A percentile compares a stretch with the other conserved stretches of the same genome.
Evolutionary conservation across 2,113 vertebrate genomes (phyloP).

Genomic region (Zosterops pallidus): DNA sequence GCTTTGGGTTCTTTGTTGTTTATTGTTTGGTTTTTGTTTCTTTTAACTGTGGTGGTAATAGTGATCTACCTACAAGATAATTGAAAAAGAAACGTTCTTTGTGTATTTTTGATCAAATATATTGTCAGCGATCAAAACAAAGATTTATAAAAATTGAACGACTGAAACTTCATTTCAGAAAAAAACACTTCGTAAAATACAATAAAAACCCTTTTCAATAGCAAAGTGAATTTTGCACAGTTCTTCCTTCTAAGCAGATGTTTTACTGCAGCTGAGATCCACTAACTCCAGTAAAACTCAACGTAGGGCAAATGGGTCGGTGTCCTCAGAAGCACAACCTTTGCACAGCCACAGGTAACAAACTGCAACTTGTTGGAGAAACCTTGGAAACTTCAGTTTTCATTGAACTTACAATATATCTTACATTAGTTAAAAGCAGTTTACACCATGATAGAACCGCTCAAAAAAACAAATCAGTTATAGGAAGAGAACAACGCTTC

Average conservation of each 20-base stretch:
- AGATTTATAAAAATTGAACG: constrained; percentile 59
- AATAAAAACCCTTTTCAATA: constrained; percentile 24
- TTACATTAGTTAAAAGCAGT: constrained; percentile 29
- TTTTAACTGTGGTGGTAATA: neutral
- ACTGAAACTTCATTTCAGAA: constrained; percentile 50
- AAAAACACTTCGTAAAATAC: constrained; percentile 47
- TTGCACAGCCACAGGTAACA: neutral
- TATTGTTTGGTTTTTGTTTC: neutral
- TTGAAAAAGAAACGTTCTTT: neutral
- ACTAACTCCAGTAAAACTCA: neutral
- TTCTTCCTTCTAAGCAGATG: neutral
- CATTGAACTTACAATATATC: neutral
- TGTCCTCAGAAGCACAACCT: neutral
- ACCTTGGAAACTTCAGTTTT: neutral
- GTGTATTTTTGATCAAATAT: constrained; percentile 68
- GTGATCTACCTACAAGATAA: neutral
- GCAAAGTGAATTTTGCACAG: constrained; percentile 22
- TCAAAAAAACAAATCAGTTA: neutral
- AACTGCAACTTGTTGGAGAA: neutral
- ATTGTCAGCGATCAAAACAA: constrained; percentile 58
- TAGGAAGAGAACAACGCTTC: neutral
- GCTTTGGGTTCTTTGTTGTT: neutral
- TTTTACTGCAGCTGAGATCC: neutral
- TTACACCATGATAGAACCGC: constrained; percentile 9
- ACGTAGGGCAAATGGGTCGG: neutral